phyloP scores from a whole-genome alignment of 2,113 vertebrate species.

The Heliornis fulica region DNA sequence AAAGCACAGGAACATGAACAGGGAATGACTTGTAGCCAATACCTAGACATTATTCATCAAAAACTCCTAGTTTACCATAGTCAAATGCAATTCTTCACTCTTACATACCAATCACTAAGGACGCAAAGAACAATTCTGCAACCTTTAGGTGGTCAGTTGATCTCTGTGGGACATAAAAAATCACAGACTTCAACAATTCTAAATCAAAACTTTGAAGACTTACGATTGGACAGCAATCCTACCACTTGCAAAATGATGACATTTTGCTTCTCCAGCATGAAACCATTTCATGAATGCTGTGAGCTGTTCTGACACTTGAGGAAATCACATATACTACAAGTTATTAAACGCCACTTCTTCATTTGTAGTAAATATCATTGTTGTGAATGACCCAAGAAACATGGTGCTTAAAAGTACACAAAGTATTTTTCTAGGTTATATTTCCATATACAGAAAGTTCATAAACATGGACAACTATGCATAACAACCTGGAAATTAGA shows the following conservation, averaged over 20 bases:
- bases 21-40: neutral
- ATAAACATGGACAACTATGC: neutral
- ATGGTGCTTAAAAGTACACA: neutral
- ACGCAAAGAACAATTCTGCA: neutral
- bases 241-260: neutral
- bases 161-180: neutral
- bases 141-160: neutral
- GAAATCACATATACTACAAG: neutral
- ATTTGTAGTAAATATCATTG: neutral
- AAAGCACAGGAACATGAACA: neutral
- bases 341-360: neutral
- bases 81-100: neutral
- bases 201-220: neutral
- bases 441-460: neutral
- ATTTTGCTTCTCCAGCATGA: neutral
- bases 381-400: neutral
- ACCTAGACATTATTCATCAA: neutral
- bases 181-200: neutral
- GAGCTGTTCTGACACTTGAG: neutral
- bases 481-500: neutral
- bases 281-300: neutral
- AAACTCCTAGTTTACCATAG: neutral
- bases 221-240: neutral
- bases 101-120: neutral
- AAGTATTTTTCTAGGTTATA: neutral